These are phyloP conservation scores for Dromius quadrimaculatus DNA, from an alignment of 2,888 invertebrate species.

Conservation along the genomic window DNA sequence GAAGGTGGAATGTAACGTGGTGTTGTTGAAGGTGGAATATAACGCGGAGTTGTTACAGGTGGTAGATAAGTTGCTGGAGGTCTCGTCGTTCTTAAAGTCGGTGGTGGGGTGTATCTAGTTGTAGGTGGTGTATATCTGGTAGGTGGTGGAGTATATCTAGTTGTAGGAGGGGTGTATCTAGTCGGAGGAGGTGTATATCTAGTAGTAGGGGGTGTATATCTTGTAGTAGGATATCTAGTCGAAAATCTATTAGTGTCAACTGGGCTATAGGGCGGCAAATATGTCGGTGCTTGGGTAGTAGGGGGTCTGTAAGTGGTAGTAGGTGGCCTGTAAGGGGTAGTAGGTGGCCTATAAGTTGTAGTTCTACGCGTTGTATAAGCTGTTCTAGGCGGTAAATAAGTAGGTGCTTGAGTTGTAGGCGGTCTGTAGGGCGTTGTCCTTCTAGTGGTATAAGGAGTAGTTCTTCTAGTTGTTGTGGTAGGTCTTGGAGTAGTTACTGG, in stretches of 20 bases:
- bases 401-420: constrained; percentile 28
- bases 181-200: neutral
- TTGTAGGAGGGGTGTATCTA: constrained; percentile 15
- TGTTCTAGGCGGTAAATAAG: constrained; percentile 38
- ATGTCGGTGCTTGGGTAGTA: constrained; percentile 1
- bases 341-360: constrained; percentile 16
- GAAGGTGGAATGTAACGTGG: too few species aligned
- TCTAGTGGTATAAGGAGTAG: constrained; percentile 11
- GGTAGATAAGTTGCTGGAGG: neutral
- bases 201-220: too few species aligned
- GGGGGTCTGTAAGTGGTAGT: constrained; percentile 9
- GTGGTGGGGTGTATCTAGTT: neutral
- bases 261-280: constrained; percentile 1
- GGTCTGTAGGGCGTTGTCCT: constrained; percentile 24
- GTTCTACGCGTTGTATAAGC: neutral
- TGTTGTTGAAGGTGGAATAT: too few species aligned
- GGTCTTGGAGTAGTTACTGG: neutral
- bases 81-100: neutral
- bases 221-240: neutral
- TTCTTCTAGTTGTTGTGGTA: constrained; percentile 4
- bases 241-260: neutral
- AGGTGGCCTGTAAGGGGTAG: constrained; percentile 4
- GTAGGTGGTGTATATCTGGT: constrained; percentile 27
- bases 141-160: constrained; percentile 15
- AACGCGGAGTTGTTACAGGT: too few species aligned